These are phyloP conservation scores for Rhinopomastus cyanomelas DNA, from an alignment of 2,113 vertebrate genomes.

Conservation along the genomic window DNA sequence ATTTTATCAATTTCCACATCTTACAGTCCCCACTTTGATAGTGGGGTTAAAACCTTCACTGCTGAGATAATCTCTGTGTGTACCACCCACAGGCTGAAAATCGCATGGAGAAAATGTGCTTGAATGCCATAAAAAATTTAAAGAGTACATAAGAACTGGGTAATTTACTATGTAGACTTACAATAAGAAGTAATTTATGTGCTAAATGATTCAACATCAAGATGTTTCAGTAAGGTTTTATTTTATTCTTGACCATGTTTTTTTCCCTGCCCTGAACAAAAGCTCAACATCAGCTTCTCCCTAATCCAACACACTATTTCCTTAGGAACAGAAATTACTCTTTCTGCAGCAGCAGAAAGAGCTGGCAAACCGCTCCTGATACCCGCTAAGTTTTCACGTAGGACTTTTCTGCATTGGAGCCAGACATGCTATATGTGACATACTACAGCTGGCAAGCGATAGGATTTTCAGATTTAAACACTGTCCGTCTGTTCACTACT, in stretches of 20 bases:
- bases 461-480: conserved; percentile 53
- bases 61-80: background rate
- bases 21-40: background rate
- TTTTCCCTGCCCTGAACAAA: background rate
- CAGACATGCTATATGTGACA: background rate
- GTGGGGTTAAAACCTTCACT: background rate
- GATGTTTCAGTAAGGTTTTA: background rate
- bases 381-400: background rate
- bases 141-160: background rate
- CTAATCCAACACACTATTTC: background rate
- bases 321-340: background rate
- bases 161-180: background rate
- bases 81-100: background rate
- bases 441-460: conserved; percentile 23
- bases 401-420: background rate
- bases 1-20: background rate
- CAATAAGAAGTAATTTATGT: background rate
- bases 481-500: conserved; percentile 5
- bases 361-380: background rate
- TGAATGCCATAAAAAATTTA: background rate
- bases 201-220: background rate
- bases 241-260: background rate
- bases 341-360: background rate
- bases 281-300: background rate
- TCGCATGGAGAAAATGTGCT: background rate